phyloP scores from a whole-genome alignment of 2,888 invertebrate genomes.

The Epinotia brunnichana region DNA sequence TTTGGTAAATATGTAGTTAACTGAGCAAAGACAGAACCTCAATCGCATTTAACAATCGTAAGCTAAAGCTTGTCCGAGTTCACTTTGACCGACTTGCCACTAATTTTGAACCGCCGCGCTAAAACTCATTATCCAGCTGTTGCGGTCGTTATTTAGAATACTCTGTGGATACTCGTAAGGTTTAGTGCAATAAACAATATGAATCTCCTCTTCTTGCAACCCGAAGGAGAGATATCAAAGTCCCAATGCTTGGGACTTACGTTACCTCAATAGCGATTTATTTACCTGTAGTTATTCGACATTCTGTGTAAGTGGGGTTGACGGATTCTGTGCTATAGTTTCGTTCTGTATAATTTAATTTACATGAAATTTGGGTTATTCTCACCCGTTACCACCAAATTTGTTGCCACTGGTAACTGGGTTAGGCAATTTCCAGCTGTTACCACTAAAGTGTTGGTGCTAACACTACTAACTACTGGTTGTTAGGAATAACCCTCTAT shows the following conservation, averaged over 20 bases:
- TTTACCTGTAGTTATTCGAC: too few species aligned
- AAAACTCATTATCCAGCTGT: constrained; percentile 25
- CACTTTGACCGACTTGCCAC: constrained; percentile 18
- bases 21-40: constrained; percentile 14
- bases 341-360: too few species aligned
- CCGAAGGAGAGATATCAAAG: background rate
- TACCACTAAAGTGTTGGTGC: too few species aligned
- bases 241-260: background rate
- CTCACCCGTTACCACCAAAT: too few species aligned
- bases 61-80: constrained; percentile 19
- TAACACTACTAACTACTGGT: too few species aligned
- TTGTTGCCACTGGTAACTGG: too few species aligned
- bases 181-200: constrained; percentile 10
- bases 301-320: too few species aligned
- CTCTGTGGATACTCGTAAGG: background rate
- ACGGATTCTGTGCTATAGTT: too few species aligned
- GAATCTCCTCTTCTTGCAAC: background rate
- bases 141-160: constrained; percentile 24
- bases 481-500: too few species aligned
- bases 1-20: constrained; percentile 8
- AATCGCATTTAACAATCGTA: constrained; percentile 25
- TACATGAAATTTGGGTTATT: too few species aligned
- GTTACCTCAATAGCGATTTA: background rate
- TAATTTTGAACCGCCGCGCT: constrained; percentile 17
- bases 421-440: too few species aligned